Evolutionary conservation across 2,797 vertebrate species (phyloP), one percentile per base, ranked within the genome.

Genomic region (Chelon auratus): DNA sequence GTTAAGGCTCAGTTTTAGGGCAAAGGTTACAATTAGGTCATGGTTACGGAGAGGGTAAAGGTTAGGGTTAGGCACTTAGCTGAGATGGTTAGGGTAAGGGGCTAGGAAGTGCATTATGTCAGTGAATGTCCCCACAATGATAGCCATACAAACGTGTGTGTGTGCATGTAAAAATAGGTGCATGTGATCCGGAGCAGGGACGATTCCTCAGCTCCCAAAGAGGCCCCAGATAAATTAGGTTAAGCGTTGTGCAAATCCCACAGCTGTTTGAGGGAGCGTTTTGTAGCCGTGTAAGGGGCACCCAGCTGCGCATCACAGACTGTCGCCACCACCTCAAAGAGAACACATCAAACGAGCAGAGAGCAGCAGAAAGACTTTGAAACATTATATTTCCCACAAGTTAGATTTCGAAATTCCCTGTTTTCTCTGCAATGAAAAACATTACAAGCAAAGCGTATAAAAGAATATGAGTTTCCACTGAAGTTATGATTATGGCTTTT

Each of bases 401-500:
- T 81, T 76, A 74, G 70, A 80, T 75, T 75, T 68, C 64, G 40
- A 89, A 84, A 81, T 64, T 82, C 77, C 77, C 56, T 69, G 75
- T 89, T 91, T 90, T 90, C 80, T 63, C 83, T 71, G 77, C 71
- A 65, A 85, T 80, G 82, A 90, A 85, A 89, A 90, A 84, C 81
- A 87, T 88, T 78, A 90, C 73, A 88, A 82, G 80, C 81, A 79
- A 76, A 82, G 62, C 68, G n/a, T 71, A 88, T 87, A 88, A 92
- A 90, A 93, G 75, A 83, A 90, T 86, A 91, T 87, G 89, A 91
- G 87, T 88, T 91, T 87, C 69, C 57, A 60, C 75, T 66, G 82
- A 87, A 93, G 87, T 91, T 91, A 91, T 87, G 90, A 89, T 91
- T 88, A 91, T 90, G 78, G 81, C 66, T 84, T 79, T 84, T 85